phyloP scores from a whole-genome alignment of 2,797 vertebrate species.

The Coregonus ussuriensis region DNA sequence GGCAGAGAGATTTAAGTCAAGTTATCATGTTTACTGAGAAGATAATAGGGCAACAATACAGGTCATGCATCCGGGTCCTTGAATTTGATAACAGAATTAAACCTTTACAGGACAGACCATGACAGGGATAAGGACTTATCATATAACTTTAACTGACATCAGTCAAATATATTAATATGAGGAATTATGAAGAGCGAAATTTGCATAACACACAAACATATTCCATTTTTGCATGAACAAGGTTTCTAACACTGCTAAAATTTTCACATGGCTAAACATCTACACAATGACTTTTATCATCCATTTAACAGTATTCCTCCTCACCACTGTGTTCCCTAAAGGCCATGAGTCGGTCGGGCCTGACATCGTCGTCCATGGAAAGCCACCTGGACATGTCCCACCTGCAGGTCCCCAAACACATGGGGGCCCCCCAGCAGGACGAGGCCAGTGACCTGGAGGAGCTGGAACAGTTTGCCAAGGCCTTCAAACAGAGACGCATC shows the following conservation, averaged over 20 bases:
- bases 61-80: background rate
- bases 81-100: background rate
- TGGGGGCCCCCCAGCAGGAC: conserved; percentile 79
- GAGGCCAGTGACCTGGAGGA: conserved; percentile 96
- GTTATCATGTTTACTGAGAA: background rate
- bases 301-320: background rate
- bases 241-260: background rate
- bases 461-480: conserved; percentile 96
- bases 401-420: conserved; percentile 88
- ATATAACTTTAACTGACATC: background rate
- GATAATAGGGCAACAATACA: background rate
- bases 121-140: background rate
- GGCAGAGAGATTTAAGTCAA: background rate
- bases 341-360: conserved; percentile 87
- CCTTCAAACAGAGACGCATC: conserved; percentile 97
- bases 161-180: background rate
- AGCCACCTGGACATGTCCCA: conserved; percentile 91
- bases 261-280: background rate
- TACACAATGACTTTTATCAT: background rate
- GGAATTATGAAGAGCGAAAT: background rate
- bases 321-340: conserved; percentile 40
- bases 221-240: background rate
- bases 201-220: background rate
- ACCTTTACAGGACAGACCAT: background rate
- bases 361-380: conserved; percentile 86